A percentile compares a stretch with the other conserved stretches of the same genome.
Conservation (phyloP, 2,113 vertebrate genomes). For the Falcunculus frontatus region DNA sequence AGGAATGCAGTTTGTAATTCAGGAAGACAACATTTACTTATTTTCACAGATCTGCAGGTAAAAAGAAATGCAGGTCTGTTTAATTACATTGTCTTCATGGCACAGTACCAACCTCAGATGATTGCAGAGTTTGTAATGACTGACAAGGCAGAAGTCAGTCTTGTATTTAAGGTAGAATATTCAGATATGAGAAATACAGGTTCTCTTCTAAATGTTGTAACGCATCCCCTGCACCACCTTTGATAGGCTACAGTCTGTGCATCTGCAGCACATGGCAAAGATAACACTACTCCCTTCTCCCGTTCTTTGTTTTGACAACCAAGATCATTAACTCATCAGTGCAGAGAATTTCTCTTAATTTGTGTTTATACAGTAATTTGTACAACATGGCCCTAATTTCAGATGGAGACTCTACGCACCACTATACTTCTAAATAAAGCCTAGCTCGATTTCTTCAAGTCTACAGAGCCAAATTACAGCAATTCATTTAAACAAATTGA, state of each 20-base stretch:
- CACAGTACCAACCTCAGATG: neutral
- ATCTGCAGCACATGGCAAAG: neutral
- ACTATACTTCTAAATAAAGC: constrained; percentile 43
- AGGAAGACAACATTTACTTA: neutral
- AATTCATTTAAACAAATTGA: constrained; percentile 48
- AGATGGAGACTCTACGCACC: constrained; percentile 6
- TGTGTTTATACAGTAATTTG: constrained; percentile 10
- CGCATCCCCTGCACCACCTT: neutral
- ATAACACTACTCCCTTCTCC: neutral
- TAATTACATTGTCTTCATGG: neutral
- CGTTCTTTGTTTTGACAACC: neutral
- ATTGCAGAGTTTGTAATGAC: neutral
- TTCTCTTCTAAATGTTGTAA: neutral
- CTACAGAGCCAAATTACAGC: constrained; percentile 40
- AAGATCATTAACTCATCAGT: neutral
- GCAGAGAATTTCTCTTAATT: constrained; percentile 22
- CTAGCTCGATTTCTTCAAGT: constrained; percentile 10
- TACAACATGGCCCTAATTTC: constrained; percentile 31
- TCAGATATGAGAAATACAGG: neutral
- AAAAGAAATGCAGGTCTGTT: neutral
- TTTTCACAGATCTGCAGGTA: neutral
- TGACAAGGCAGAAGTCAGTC: neutral
- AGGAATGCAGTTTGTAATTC: neutral
- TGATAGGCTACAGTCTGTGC: neutral
- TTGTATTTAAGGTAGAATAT: neutral